A percentile compares a stretch with the other conserved stretches of the same genome.
Conservation (phyloP, 64 coral and sea anemone species). For the Astreopora myriophthalma region DNA sequence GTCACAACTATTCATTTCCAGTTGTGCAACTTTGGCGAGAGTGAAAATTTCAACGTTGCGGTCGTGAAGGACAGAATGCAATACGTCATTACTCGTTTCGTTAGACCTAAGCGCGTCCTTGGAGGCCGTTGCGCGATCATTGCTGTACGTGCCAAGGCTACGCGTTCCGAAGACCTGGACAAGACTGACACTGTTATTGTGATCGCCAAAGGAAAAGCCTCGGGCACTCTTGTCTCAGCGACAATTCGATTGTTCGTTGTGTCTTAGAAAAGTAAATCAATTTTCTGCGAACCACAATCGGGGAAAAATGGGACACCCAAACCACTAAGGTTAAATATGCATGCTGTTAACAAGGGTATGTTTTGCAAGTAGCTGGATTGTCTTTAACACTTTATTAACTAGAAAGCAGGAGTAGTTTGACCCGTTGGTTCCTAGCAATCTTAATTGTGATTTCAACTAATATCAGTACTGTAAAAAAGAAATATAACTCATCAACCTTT, state of each 20-base stretch:
- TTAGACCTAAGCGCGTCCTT: background rate
- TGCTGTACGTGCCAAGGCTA: background rate
- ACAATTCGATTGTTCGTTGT: background rate
- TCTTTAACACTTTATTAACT: too few relatives aligned
- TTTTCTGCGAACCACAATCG: background rate
- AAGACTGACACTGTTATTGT: background rate
- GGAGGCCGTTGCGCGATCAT: background rate
- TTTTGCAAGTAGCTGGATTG: too few relatives aligned
- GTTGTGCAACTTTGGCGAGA: slow-evolving; percentile 16
- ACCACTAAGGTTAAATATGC: too few relatives aligned
- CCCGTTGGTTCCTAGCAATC: too few relatives aligned
- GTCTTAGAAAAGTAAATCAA: background rate
- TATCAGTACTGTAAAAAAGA: too few relatives aligned
- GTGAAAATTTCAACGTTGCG: background rate
- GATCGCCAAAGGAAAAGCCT: background rate
- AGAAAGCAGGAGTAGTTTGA: too few relatives aligned
- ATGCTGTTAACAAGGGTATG: too few relatives aligned
- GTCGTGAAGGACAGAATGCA: slow-evolving; percentile 20
- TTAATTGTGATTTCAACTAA: too few relatives aligned
- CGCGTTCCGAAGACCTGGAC: background rate
- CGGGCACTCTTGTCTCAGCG: background rate
- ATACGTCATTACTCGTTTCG: background rate
- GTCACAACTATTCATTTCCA: slow-evolving; percentile 50
- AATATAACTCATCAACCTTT: too few relatives aligned
- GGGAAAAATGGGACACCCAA: too few relatives aligned